Evolutionary conservation across 2,797 vertebrate species (phyloP).

Genomic region (Amphiprion clarkii): DNA sequence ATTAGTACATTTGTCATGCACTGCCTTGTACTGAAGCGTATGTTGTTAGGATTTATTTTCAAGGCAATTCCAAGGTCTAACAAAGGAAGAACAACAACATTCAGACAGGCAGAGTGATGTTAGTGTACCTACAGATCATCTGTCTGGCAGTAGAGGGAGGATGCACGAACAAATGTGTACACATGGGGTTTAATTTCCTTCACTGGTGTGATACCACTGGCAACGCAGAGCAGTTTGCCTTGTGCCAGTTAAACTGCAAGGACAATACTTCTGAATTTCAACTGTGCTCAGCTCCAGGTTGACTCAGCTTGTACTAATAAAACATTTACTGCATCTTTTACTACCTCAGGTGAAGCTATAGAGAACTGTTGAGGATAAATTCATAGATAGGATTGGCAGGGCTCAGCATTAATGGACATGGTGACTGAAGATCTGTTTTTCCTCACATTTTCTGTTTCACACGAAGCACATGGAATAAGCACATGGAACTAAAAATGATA

Average conservation of each 20-base stretch:
- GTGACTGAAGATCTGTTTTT: not conserved
- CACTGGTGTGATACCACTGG: not conserved
- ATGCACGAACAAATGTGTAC: not conserved
- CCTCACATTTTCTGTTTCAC: not conserved
- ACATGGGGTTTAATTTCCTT: not conserved
- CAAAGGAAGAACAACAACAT: not conserved
- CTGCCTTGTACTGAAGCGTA: too few species aligned
- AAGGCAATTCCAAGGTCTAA: too few species aligned
- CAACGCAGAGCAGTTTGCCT: not conserved
- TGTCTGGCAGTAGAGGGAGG: not conserved
- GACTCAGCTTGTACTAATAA: slow-evolving; percentile 5
- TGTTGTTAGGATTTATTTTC: too few species aligned
- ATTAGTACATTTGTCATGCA: too few species aligned
- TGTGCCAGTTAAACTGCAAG: not conserved
- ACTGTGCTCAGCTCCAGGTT: not conserved
- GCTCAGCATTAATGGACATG: not conserved
- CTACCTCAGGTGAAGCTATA: not conserved
- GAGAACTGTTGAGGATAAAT: not conserved
- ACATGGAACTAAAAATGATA: not conserved
- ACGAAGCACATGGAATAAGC: too few species aligned
- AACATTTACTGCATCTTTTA: slow-evolving; percentile 16
- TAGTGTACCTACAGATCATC: slow-evolving; percentile 21
- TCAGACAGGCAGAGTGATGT: not conserved
- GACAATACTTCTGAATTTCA: not conserved
- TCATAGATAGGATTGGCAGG: not conserved